Percentiles rank a stretch among this genome's conserved stretches.
phyloP scores from a whole-genome alignment of 2,113 vertebrate genomes.

The Sorex fumeus region DNA sequence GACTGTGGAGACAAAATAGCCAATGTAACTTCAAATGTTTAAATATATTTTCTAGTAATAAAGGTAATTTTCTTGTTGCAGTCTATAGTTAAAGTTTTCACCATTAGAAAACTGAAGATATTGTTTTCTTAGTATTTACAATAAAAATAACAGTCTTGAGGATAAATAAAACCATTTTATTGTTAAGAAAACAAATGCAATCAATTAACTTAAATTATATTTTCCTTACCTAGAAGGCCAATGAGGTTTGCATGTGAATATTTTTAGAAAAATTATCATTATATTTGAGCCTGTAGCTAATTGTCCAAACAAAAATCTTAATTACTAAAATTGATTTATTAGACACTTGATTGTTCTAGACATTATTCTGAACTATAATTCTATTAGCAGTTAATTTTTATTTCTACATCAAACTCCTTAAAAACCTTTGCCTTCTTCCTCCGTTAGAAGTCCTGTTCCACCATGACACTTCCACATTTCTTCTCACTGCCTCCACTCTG shows the following conservation, averaged over 20 bases:
- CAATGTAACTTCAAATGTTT: not conserved
- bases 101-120: not conserved
- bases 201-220: not conserved
- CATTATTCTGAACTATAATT: constrained; percentile 13
- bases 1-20: not conserved
- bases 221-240: not conserved
- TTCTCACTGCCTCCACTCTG: not conserved
- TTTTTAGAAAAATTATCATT: not conserved
- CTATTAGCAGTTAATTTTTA: not conserved
- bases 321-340: constrained; percentile 22
- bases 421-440: not conserved
- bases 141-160: constrained; percentile 28
- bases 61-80: not conserved
- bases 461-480: not conserved
- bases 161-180: constrained; percentile 18
- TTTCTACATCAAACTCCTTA: not conserved
- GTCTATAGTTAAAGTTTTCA: not conserved
- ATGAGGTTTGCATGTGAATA: not conserved
- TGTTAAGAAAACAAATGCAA: not conserved
- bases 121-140: not conserved
- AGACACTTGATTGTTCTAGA: not conserved
- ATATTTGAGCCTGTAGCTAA: not conserved
- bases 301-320: not conserved
- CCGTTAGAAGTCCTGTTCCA: not conserved
- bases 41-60: not conserved